Evolutionary conservation across 1,140 invertebrate species (phyloP).

Genomic region (Batillaria attramentaria): DNA sequence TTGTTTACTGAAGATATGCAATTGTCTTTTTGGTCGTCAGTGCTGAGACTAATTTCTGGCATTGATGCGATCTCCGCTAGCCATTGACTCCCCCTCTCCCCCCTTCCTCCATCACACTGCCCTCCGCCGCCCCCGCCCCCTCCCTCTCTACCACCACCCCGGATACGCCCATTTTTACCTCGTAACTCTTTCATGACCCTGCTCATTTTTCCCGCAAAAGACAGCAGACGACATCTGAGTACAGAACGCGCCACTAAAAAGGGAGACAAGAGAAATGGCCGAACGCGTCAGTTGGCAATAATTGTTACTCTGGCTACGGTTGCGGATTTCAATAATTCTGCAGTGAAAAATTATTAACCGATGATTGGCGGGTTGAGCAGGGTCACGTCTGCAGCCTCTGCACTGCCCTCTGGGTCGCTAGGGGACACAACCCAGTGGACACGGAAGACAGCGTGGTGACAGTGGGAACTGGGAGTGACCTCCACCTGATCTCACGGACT

Average conservation of each 20-base stretch:
- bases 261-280: too few species aligned
- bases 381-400: not conserved
- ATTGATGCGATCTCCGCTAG: too few species aligned
- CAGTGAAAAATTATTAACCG: constrained; percentile 17
- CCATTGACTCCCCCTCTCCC: not conserved
- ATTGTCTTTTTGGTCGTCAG: too few species aligned
- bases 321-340: not conserved
- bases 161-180: too few species aligned
- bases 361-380: not conserved
- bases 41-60: too few species aligned
- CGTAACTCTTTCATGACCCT: too few species aligned
- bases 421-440: not conserved
- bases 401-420: not conserved
- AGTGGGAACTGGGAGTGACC: not conserved
- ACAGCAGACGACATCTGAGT: too few species aligned
- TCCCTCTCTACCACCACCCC: not conserved
- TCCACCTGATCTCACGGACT: not conserved
- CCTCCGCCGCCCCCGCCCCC: not conserved
- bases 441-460: not conserved
- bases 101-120: not conserved
- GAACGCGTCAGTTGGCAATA: too few species aligned
- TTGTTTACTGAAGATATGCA: too few species aligned
- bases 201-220: too few species aligned
- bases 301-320: not conserved
- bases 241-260: not conserved